phyloP scores from a whole-genome alignment of 2,888 invertebrate genomes.

The Diogma glabrata region DNA sequence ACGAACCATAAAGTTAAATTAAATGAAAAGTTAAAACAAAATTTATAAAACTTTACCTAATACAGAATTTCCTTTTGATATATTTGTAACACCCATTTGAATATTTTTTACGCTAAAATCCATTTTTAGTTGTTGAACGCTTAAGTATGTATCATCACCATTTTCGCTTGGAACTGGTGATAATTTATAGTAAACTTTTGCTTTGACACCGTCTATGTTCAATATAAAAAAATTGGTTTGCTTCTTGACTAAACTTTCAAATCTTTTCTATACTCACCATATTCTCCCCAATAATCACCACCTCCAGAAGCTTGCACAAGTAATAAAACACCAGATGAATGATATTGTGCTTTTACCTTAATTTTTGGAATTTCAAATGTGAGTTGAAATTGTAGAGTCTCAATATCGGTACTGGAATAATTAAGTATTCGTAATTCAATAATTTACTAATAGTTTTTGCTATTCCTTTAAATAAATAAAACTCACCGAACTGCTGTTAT shows the following conservation, averaged over 20 bases:
- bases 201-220: constrained; percentile 61
- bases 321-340: constrained; percentile 67
- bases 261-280: constrained; percentile 42
- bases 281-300: constrained; percentile 84
- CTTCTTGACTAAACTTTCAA: background rate
- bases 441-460: background rate
- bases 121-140: constrained; percentile 66
- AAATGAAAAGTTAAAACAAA: too few relatives aligned
- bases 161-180: constrained; percentile 45
- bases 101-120: constrained; percentile 76
- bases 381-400: constrained; percentile 69
- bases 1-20: constrained; percentile 20
- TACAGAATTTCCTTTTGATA: constrained; percentile 68
- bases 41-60: constrained; percentile 61
- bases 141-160: constrained; percentile 56
- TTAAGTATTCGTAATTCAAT: background rate
- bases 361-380: constrained; percentile 71
- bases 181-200: constrained; percentile 72
- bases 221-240: constrained; percentile 1
- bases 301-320: constrained; percentile 73
- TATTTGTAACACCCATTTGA: constrained; percentile 74
- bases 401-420: constrained; percentile 54
- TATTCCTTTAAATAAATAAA: background rate
- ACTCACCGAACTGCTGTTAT: constrained; percentile 50
- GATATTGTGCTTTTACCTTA: constrained; percentile 64